Conservation (phyloP, 2,113 vertebrate species). For the Corvus moneduloides region DNA sequence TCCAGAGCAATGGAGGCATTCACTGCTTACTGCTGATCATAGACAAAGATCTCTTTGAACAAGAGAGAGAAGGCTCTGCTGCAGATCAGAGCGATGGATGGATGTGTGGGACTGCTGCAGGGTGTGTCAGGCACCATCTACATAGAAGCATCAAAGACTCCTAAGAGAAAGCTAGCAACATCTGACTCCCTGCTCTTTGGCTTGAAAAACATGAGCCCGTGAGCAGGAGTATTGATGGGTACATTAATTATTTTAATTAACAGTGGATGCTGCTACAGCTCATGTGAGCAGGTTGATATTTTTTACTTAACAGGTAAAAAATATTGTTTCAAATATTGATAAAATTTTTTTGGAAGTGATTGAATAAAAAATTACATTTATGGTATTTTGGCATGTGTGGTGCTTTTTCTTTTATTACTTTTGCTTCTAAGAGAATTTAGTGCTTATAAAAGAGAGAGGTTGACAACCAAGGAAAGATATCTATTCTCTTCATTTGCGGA, state of each 20-base stretch:
- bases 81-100: fast-evolving
- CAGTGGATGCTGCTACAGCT: background rate
- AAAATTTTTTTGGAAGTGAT: background rate
- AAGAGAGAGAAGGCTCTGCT: background rate
- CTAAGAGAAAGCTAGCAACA: background rate
- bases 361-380: background rate
- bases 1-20: background rate
- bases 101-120: background rate
- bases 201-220: background rate
- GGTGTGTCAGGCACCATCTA: background rate
- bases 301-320: background rate
- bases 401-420: background rate
- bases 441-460: background rate
- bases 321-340: background rate
- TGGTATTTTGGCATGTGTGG: background rate
- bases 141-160: background rate
- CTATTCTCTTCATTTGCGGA: background rate
- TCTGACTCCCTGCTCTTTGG: background rate
- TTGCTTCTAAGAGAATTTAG: background rate
- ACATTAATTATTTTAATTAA: background rate
- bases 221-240: background rate
- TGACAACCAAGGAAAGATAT: background rate
- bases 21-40: background rate
- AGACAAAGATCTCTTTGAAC: background rate
- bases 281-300: background rate